Base-by-base conservation (phyloP, 2,888 invertebrate species). In the Hypolimnas misippus region DNA sequence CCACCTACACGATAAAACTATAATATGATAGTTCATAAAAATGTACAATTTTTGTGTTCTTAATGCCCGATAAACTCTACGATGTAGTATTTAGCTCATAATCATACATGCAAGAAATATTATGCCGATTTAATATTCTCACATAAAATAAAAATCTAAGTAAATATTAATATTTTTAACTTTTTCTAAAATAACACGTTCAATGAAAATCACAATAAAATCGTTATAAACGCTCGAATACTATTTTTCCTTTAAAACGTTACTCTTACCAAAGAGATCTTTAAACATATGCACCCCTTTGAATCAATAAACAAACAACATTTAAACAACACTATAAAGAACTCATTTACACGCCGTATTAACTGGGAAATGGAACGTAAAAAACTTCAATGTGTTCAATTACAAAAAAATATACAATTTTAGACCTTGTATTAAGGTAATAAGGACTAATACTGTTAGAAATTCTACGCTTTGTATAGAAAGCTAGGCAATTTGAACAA, bases 341-440 rank as follows among this genome's bases (percentile, higher is more conserved):
- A 91, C 89, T 88, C 85, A 91, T 92, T 92, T 91, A 87, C 82
- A 89, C 90, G 91, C 78, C 75, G 78, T 82, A 84, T 91, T 91
- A 91, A 83, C 86, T 84, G 78, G 84, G 83, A 86, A 90, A 91
- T 88, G 84, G 81, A 76, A 84, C 83, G 84, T 78, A 82, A 85
- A 88, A 84, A 79, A 49, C 49, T 29, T n/a, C 4, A 38, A 12
- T 8, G 21, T n/a, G 6, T 21, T 21, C 21, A n/a, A 8, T n/a
- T 29, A 17, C 42, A 8, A 29, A 40, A 40, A 14, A 40, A 49
- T 25, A 25, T 29, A 3, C 7, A 49, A 29, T 21, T 14, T 7
- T 49, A 7, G 64, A 61, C 80, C 70, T 70, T 83, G 77, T 33
- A 0, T 0, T 0, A 0, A 42, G 0, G 0, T 0, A 0, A 8